Conservation (phyloP, 2,113 vertebrate species). For the Xenus cinereus region DNA sequence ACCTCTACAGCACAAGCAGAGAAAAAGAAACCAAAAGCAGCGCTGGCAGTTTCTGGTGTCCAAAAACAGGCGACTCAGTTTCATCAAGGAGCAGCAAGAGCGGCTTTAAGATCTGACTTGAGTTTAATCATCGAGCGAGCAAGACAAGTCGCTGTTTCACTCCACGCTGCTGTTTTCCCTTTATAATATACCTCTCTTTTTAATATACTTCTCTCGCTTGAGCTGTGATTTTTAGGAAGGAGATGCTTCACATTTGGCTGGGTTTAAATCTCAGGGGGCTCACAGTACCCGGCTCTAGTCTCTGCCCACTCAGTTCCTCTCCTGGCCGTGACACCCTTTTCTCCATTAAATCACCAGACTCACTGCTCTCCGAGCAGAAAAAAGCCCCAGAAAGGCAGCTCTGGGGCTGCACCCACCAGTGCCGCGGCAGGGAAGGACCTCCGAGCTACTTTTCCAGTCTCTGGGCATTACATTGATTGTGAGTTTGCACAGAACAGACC, state of each 20-base stretch:
- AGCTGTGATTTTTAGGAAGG: neutral
- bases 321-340: neutral
- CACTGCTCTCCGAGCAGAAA: accelerated
- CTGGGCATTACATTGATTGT: accelerated
- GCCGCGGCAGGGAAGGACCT: neutral
- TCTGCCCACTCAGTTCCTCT: neutral
- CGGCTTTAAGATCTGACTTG: neutral
- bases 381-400: neutral
- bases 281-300: accelerated
- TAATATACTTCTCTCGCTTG: neutral
- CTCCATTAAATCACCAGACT: accelerated
- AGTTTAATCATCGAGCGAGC: neutral
- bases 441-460: neutral
- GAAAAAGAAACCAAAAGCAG: neutral
- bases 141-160: neutral
- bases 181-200: neutral
- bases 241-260: neutral
- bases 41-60: accelerated
- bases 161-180: too few relatives aligned
- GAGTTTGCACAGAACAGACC: neutral
- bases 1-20: neutral
- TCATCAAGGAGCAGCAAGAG: neutral
- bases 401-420: neutral
- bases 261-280: neutral
- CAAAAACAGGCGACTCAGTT: neutral